Evolutionary conservation across 1,140 invertebrate species (phyloP).

Genomic region (Gonatopus flavifemur): DNA sequence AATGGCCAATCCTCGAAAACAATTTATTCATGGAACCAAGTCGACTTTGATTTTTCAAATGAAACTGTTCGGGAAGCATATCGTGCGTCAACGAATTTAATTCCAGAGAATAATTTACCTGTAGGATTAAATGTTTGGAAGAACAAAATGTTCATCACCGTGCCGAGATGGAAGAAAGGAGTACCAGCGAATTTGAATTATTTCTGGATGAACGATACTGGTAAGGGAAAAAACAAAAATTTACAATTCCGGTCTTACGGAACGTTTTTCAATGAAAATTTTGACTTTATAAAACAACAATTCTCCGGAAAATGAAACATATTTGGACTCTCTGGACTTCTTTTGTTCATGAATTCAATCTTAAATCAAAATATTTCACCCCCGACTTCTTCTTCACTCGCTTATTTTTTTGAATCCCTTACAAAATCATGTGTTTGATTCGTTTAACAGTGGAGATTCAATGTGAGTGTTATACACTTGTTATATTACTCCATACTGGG

Average conservation of each 20-base stretch:
- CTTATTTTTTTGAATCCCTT: no score
- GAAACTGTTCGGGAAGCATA: slow-evolving; percentile 63
- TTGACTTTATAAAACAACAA: no score
- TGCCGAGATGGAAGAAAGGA: slow-evolving; percentile 75
- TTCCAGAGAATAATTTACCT: slow-evolving; percentile 72
- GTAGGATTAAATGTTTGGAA: slow-evolving; percentile 72
- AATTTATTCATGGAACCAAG: slow-evolving; percentile 67
- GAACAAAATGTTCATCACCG: slow-evolving; percentile 76
- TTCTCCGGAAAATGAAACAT: no score
- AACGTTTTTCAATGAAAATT: neutral
- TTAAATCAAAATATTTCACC: no score
- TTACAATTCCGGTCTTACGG: neutral
- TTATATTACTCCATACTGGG: no score
- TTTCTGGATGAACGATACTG: slow-evolving; percentile 54
- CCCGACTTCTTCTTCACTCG: no score
- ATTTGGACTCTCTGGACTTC: no score
- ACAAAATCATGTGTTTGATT: no score
- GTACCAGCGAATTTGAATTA: slow-evolving; percentile 73
- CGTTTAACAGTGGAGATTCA: no score
- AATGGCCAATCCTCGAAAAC: slow-evolving; percentile 53
- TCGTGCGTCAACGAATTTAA: slow-evolving; percentile 64
- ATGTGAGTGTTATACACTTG: no score
- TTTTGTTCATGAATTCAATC: no score
- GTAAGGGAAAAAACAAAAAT: slow-evolving; percentile 21
- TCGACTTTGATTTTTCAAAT: slow-evolving; percentile 71